phyloP scores from a whole-genome alignment of 1,140 invertebrate genomes.

The Heterodera carotae region DNA sequence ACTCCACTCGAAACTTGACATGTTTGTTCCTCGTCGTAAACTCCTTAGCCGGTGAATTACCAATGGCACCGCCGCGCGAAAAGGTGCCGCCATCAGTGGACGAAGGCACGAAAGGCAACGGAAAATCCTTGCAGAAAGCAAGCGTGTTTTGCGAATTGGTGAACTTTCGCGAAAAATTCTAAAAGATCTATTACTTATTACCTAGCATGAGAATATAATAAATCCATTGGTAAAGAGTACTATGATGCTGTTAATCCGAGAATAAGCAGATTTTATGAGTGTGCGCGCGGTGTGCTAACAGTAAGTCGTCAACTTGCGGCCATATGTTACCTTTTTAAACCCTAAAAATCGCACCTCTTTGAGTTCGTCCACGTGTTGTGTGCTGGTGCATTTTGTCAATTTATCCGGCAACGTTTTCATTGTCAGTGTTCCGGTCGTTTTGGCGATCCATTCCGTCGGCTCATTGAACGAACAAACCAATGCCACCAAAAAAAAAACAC shows the following conservation, averaged over 20 bases:
- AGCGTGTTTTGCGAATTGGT: not conserved
- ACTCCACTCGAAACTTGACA: slow-evolving; percentile 13
- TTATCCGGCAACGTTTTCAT: slow-evolving; percentile 29
- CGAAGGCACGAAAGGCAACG: not conserved
- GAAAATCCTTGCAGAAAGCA: not conserved
- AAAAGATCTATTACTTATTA: not conserved
- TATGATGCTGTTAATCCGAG: not conserved
- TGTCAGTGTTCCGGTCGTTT: slow-evolving; percentile 15
- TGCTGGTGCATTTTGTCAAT: not conserved
- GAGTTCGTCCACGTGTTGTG: slow-evolving; percentile 1
- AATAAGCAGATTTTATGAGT: no score
- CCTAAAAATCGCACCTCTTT: slow-evolving; percentile 7
- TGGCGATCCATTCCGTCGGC: slow-evolving; percentile 11
- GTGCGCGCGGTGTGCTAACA: no score
- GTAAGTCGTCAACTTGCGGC: no score
- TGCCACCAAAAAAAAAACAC: not conserved
- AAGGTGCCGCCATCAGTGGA: no score
- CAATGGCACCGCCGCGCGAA: not conserved
- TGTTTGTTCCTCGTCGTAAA: slow-evolving; percentile 9
- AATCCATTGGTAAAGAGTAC: not conserved
- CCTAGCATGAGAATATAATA: not conserved
- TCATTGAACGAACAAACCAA: slow-evolving; percentile 19
- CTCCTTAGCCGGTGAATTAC: not conserved
- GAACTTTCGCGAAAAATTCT: not conserved
- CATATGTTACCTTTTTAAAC: no score